Percentiles rank a stretch among this genome's conserved stretches.
Evolutionary conservation across 2,113 vertebrate species (phyloP).

Genomic region (Ceyx cyanopectus): DNA sequence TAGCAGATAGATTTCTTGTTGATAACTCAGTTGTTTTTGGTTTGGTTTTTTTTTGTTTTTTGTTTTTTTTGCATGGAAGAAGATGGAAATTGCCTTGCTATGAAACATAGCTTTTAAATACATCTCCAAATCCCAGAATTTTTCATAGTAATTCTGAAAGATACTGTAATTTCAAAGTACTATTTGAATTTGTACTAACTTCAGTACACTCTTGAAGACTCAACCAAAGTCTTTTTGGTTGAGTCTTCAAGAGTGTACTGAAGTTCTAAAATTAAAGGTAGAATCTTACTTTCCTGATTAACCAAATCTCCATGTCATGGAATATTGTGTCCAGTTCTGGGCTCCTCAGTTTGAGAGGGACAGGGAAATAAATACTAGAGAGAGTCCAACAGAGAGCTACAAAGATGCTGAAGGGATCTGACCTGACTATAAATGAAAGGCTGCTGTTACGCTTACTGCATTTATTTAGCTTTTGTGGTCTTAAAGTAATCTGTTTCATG

Average conservation of each 20-base stretch:
- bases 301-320: background rate
- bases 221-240: background rate
- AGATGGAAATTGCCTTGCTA: background rate
- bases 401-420: too few species aligned
- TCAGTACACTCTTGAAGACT: too few species aligned
- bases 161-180: background rate
- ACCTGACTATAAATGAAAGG: background rate
- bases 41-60: background rate
- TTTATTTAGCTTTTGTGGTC: background rate
- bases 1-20: slow-evolving; percentile 45
- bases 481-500: background rate
- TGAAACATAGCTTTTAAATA: background rate
- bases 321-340: too few species aligned
- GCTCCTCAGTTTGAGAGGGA: too few species aligned
- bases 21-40: slow-evolving; percentile 14
- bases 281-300: background rate
- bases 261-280: background rate
- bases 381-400: too few species aligned
- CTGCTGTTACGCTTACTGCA: background rate
- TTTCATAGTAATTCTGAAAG: background rate
- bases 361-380: too few species aligned
- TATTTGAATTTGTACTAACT: too few species aligned
- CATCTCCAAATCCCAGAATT: background rate
- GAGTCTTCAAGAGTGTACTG: background rate
- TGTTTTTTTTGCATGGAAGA: background rate